A percentile compares a stretch with the other conserved stretches of the same genome.
Evolutionary conservation across 1,140 invertebrate genomes (phyloP).

Genomic region (Bombus confusus): DNA sequence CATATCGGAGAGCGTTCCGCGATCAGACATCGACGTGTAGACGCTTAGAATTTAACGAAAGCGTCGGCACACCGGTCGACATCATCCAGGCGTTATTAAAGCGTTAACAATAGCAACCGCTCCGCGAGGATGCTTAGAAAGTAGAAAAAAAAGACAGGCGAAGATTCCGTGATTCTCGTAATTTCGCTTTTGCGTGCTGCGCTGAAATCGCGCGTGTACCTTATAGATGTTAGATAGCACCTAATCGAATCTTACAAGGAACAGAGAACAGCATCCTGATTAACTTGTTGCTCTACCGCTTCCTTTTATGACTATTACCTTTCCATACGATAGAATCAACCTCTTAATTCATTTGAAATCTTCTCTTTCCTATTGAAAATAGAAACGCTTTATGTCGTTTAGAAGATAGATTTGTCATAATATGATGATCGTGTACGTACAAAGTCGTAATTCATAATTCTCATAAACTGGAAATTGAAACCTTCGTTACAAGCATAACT

Average conservation of each 20-base stretch:
- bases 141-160: not conserved
- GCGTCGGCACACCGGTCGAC: not conserved
- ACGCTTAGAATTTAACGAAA: not conserved
- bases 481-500: too few relatives aligned
- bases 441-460: too few relatives aligned
- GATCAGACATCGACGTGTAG: too few relatives aligned
- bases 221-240: not conserved
- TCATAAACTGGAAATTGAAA: too few relatives aligned
- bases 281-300: not conserved
- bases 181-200: conserved; percentile 16
- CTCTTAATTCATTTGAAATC: not conserved
- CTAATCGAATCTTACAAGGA: conserved; percentile 4
- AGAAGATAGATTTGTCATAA: too few relatives aligned
- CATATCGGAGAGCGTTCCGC: not conserved
- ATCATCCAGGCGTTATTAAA: not conserved
- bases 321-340: not conserved
- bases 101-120: not conserved
- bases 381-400: not conserved
- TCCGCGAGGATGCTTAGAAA: not conserved
- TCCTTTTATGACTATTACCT: not conserved
- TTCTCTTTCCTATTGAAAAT: not conserved
- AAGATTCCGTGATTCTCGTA: conserved; percentile 2
- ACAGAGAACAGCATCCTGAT: not conserved
- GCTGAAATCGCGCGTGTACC: not conserved
- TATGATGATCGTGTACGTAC: too few relatives aligned